These are phyloP conservation scores for Vidua chalybeata DNA, from an alignment of 2,113 vertebrate species.

Conservation along the genomic window DNA sequence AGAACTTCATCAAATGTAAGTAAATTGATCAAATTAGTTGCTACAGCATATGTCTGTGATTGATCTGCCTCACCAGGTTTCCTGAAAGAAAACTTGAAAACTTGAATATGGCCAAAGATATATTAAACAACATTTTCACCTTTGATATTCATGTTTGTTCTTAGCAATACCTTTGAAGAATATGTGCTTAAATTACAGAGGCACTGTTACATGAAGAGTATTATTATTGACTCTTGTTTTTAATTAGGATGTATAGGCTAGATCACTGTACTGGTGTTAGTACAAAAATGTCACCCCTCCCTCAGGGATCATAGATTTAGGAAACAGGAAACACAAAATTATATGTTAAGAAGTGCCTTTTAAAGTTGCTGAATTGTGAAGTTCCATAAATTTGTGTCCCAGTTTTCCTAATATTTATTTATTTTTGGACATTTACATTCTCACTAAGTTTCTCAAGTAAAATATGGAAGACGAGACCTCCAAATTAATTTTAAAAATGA, in stretches of 20 bases:
- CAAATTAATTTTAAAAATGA: not conserved
- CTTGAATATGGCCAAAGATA: not conserved
- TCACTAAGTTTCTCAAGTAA: not conserved
- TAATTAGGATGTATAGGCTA: not conserved
- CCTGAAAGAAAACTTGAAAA: not conserved
- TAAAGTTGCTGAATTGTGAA: not conserved
- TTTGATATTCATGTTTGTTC: not conserved
- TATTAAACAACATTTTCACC: not conserved
- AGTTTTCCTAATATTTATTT: not conserved
- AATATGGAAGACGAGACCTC: not conserved
- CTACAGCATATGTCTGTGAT: not conserved
- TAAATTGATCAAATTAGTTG: not conserved
- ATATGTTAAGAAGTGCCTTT: not conserved
- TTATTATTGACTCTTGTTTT: not conserved
- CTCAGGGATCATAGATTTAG: not conserved
- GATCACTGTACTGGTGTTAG: not conserved
- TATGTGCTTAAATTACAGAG: not conserved
- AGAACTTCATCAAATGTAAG: not conserved
- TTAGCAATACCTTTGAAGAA: not conserved
- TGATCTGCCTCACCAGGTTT: not conserved
- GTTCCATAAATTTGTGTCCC: not conserved
- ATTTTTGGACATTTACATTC: not conserved
- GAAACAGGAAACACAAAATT: not conserved
- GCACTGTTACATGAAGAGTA: not conserved
- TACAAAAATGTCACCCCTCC: not conserved